These are phyloP conservation scores for Nomada fabriciana DNA, from an alignment of 2,888 invertebrate species.

Conservation along the genomic window DNA sequence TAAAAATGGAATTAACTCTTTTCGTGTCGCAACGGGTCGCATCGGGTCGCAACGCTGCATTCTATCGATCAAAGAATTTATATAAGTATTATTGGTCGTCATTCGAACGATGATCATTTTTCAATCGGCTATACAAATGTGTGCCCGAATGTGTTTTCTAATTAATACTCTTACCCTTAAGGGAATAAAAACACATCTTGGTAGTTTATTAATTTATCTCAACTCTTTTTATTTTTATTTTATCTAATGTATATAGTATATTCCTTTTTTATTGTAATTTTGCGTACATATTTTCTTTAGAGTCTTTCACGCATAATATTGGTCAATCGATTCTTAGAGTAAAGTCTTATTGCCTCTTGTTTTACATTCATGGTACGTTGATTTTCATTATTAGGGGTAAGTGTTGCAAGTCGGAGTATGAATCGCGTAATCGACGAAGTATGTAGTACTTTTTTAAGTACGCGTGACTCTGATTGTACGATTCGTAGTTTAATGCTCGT, in stretches of 20 bases:
- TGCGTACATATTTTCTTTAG: too few species aligned
- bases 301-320: neutral
- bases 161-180: neutral
- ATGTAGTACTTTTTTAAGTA: neutral
- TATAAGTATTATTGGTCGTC: neutral
- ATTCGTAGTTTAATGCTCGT: constrained; percentile 46
- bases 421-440: neutral
- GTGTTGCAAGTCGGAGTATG: neutral
- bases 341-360: neutral
- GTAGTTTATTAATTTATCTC: too few species aligned
- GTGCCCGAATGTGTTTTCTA: neutral
- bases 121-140: too few species aligned
- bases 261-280: too few species aligned
- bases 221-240: too few species aligned
- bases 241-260: too few species aligned
- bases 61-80: constrained; percentile 5
- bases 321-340: neutral
- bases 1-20: constrained; percentile 1
- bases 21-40: too few species aligned
- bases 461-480: constrained; percentile 47
- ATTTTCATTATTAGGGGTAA: neutral
- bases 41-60: neutral
- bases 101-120: neutral
- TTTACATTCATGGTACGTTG: neutral
- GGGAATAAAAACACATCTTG: neutral